A percentile compares a stretch with the other conserved stretches of the same genome.
These are phyloP conservation scores for Heliothis subflexa DNA, from an alignment of 1,140 invertebrate species.

Conservation along the genomic window DNA sequence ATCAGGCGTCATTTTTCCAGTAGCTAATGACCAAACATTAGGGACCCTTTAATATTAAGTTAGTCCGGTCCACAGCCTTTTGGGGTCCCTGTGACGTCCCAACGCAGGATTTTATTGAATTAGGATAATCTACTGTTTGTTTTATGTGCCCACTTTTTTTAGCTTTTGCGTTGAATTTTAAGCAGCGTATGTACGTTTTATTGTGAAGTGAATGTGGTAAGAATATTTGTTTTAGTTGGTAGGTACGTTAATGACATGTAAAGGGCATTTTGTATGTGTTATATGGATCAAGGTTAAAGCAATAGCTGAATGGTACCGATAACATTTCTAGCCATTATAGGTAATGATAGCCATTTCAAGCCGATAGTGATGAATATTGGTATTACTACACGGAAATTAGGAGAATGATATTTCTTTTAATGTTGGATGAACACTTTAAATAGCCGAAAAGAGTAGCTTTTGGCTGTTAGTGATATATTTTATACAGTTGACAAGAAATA, in stretches of 20 bases:
- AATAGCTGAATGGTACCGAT: neutral
- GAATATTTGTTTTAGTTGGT: slow-evolving; percentile 21
- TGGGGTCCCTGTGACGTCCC: slow-evolving; percentile 49
- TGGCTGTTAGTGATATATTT: too few species aligned
- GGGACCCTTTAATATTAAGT: slow-evolving; percentile 65
- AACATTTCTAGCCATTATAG: slow-evolving; percentile 3
- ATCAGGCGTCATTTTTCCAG: slow-evolving; percentile 34
- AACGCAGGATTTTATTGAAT: slow-evolving; percentile 56
- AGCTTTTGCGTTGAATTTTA: slow-evolving; percentile 50
- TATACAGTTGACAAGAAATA: too few species aligned
- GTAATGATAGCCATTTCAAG: neutral
- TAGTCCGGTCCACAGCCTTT: slow-evolving; percentile 53
- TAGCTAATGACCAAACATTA: slow-evolving; percentile 54
- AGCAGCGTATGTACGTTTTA: slow-evolving; percentile 16
- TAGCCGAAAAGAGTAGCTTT: too few species aligned
- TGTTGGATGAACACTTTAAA: too few species aligned
- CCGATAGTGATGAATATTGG: neutral
- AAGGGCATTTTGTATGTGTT: neutral
- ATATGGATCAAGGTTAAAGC: slow-evolving; percentile 13
- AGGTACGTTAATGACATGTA: slow-evolving; percentile 2
- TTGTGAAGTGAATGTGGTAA: slow-evolving; percentile 12
- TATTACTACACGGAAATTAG: neutral
- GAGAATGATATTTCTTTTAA: neutral
- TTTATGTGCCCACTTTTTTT: slow-evolving; percentile 54
- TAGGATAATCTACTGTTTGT: slow-evolving; percentile 67